Evolutionary conservation across 1,140 invertebrate species (phyloP).

Genomic region (Brachionus sp.): DNA sequence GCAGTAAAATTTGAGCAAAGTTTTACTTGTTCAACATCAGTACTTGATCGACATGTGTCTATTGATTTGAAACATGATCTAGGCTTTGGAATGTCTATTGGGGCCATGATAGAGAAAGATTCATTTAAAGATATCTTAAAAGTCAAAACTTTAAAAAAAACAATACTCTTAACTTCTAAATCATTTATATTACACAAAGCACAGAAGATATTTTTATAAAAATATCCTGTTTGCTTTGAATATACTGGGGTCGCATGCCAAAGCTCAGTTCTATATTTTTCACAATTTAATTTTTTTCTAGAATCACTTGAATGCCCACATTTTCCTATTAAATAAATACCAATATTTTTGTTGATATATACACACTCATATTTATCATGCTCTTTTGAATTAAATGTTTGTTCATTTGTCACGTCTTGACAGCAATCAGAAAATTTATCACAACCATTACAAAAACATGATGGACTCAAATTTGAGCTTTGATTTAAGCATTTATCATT

Average conservation of each 20-base stretch:
- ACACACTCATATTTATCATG: background rate
- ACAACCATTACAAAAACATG: background rate
- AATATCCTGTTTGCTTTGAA: background rate
- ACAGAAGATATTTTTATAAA: constrained; percentile 5
- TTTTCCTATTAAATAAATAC: background rate
- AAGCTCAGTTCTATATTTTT: background rate
- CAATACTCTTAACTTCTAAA: background rate
- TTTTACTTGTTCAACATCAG: background rate
- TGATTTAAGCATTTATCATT: background rate
- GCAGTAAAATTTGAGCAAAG: background rate
- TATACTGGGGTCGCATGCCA: background rate
- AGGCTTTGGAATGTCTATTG: background rate
- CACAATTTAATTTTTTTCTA: background rate
- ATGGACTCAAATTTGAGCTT: background rate
- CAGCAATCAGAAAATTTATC: background rate
- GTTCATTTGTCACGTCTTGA: background rate
- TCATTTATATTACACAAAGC: constrained; percentile 9
- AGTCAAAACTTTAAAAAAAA: background rate
- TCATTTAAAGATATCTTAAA: background rate
- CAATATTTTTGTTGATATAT: background rate
- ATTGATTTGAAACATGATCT: background rate
- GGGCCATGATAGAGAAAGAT: background rate
- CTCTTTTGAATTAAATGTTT: background rate
- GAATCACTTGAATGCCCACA: no score
- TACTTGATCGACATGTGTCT: background rate